Conservation (phyloP, 2,797 vertebrate species). For the Gephyroberyx darwinii region DNA sequence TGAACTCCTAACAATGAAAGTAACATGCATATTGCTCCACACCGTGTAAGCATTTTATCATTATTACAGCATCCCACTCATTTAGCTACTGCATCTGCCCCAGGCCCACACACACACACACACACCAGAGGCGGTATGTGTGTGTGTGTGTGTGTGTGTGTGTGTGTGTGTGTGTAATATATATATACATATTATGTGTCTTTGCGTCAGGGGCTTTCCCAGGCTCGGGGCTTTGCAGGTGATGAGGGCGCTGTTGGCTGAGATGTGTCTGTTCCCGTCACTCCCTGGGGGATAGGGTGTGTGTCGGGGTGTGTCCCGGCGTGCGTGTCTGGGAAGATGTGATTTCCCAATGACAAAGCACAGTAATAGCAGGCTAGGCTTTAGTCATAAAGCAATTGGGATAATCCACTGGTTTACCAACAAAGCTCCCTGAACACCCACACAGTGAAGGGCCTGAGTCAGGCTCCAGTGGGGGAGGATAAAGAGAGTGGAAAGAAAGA, state of each 20-base stretch:
- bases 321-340: slow-evolving; percentile 71
- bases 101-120: too few species aligned
- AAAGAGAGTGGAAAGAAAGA: slow-evolving; percentile 21
- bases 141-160: slow-evolving; percentile 33
- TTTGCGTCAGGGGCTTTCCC: slow-evolving; percentile 58
- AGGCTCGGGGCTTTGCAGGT: slow-evolving; percentile 59
- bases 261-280: slow-evolving; percentile 33
- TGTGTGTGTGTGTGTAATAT: not conserved
- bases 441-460: slow-evolving; percentile 59
- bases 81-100: slow-evolving; percentile 37
- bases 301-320: slow-evolving; percentile 57
- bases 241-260: slow-evolving; percentile 40
- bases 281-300: slow-evolving; percentile 38
- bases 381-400: slow-evolving; percentile 73
- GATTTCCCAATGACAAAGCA: slow-evolving; percentile 71
- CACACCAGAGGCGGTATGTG: slow-evolving; percentile 7
- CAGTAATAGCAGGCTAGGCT: slow-evolving; percentile 70
- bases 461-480: slow-evolving; percentile 33
- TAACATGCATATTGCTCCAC: slow-evolving; percentile 31
- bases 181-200: slow-evolving; percentile 2
- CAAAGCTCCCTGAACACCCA: slow-evolving; percentile 75
- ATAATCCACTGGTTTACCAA: slow-evolving; percentile 75
- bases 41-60: slow-evolving; percentile 48
- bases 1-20: not conserved
- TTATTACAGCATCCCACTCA: slow-evolving; percentile 47